Conservation (phyloP, 2,113 vertebrate genomes). For the Gallinago media region DNA sequence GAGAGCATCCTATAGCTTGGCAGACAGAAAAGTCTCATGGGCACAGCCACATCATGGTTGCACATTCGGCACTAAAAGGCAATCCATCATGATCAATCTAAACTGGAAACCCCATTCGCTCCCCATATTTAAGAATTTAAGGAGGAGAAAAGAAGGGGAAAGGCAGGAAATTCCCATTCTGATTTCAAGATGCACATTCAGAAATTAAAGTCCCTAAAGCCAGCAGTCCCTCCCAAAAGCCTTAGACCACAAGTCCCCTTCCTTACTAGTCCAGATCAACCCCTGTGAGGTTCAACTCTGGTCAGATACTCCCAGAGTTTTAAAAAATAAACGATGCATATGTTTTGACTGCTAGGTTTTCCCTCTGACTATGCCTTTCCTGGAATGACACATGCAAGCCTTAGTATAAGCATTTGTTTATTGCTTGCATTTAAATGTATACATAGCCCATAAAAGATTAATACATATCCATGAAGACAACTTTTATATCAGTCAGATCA, state of each 20-base stretch:
- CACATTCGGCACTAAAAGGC: background rate
- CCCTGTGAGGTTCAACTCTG: background rate
- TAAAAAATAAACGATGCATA: background rate
- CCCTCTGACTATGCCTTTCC: background rate
- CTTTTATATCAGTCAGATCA: conserved; percentile 66
- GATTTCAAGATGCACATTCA: background rate
- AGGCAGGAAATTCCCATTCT: background rate
- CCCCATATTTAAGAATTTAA: background rate
- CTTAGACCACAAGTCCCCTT: background rate
- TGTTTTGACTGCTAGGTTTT: background rate
- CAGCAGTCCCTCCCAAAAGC: background rate
- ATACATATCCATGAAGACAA: conserved; percentile 57
- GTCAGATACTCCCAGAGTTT: background rate
- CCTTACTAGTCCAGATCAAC: background rate
- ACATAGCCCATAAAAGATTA: conserved; percentile 66
- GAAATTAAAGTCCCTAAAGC: background rate
- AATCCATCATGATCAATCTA: background rate
- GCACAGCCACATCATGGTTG: fast-evolving
- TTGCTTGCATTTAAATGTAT: conserved; percentile 59
- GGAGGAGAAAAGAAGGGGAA: background rate
- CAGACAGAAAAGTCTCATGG: background rate
- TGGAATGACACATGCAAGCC: background rate
- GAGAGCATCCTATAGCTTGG: background rate
- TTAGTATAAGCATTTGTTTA: background rate
- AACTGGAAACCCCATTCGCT: background rate